Conservation (phyloP, 2,888 invertebrate genomes). For the Micoletzkya japonica region DNA sequence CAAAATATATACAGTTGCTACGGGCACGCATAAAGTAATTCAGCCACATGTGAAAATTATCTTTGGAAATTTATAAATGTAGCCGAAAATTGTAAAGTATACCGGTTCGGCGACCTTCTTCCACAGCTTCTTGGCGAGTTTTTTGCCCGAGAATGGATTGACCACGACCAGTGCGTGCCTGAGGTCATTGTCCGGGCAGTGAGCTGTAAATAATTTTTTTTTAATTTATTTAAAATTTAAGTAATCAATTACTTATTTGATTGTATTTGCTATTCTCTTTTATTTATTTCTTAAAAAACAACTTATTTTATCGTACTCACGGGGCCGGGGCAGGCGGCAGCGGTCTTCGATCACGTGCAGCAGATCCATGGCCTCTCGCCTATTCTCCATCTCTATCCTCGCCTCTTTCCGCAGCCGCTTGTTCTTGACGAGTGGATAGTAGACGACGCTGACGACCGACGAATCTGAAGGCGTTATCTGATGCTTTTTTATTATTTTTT, state of each 20-base stretch:
- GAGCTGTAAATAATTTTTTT: slow-evolving; percentile 32
- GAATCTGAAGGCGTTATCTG: too few species aligned
- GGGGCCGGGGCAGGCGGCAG: too few species aligned
- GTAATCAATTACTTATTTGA: not conserved
- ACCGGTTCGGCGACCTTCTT: slow-evolving; percentile 21
- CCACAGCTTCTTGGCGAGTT: slow-evolving; percentile 30
- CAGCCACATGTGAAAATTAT: not conserved
- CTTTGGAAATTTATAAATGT: not conserved
- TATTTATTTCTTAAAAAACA: too few species aligned
- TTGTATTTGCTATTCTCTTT: not conserved
- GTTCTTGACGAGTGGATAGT: not conserved
- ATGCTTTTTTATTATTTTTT: too few species aligned
- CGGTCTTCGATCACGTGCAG: too few species aligned
- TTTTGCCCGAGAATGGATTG: slow-evolving; percentile 45
- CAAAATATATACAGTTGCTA: not conserved
- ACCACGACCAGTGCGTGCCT: slow-evolving; percentile 36
- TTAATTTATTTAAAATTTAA: not conserved
- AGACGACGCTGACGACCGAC: too few species aligned
- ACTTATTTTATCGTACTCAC: too few species aligned
- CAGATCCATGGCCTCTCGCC: too few species aligned
- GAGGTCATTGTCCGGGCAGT: slow-evolving; percentile 24
- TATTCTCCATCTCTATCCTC: not conserved
- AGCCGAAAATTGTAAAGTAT: slow-evolving; percentile 10
- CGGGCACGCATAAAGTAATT: not conserved
- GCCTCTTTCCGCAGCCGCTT: not conserved